Evolutionary conservation across 2,797 vertebrate species (phyloP), one percentile per base, ranked within the genome.

Genomic region (Coilia nasus): DNA sequence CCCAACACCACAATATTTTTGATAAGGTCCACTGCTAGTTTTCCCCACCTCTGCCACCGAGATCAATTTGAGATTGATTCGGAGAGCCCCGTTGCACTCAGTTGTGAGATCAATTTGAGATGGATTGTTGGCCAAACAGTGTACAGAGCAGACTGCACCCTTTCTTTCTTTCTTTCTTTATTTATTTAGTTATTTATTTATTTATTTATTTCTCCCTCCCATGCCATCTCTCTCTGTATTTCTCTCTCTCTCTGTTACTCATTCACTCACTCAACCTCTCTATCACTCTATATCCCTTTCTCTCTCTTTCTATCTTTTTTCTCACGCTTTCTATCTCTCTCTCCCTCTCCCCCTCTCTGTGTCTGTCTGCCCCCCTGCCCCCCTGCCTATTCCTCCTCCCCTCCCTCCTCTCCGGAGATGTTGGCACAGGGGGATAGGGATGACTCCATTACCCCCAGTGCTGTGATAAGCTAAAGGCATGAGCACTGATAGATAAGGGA

Each of bases 51-150:
- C 94, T 96, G 95, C 95, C 95, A 94, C 92, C 90, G 92, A 96
- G 95, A 96, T 96, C 95, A 95, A 96, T 96, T 96, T 96, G 93
- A 96, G 95, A 96, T 96, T 95, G 94, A 96, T 95, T 95, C 93
- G 91, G 94, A 95, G 95, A 94, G 95, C 93, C 95, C 93, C 93
- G 94, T 93, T 94, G 94, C 94, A 94, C 91, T 89, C 89, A 95
- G 94, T 94, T 94, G 92, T 92, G 93, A 96, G 95, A 96, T 96
- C 95, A 96, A 96, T 96, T 96, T 95, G 93, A 95, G 95, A 95
- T 95, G 94, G 94, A 95, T 95, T 95, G 95, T 95, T 95, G 94
- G 94, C 92, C 90, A 92, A 94, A 93, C 93, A 91, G 93, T 94
- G 94, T 88, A 89, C 92, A 90, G 92, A 90, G 90, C 91, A 92